Evolutionary conservation across 2,797 vertebrate species (phyloP).

Genomic region (Botia kubotai): DNA sequence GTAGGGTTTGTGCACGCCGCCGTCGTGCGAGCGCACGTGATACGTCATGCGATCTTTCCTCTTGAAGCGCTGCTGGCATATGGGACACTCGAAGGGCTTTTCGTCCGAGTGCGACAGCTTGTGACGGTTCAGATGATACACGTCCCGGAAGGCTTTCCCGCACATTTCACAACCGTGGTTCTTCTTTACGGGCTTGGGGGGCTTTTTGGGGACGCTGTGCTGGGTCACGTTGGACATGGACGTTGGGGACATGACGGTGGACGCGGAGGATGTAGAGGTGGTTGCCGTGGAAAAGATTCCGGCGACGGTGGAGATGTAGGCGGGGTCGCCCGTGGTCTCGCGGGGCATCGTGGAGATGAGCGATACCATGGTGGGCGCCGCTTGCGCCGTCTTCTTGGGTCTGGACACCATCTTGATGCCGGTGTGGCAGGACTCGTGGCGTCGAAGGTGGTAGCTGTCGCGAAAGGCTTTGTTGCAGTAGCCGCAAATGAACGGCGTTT

Average conservation of each 20-base stretch:
- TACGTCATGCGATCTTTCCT: conserved; percentile 99
- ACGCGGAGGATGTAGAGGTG: conserved; percentile 87
- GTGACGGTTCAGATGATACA: conserved; percentile 98
- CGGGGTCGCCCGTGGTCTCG: conserved; percentile 87
- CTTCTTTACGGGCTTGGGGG: conserved; percentile 96
- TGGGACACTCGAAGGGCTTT: conserved; percentile 97
- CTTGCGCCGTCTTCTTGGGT: conserved; percentile 89
- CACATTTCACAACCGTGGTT: conserved; percentile 99
- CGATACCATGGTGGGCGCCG: conserved; percentile 91
- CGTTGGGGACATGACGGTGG: conserved; percentile 76
- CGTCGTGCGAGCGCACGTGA: conserved; percentile 97
- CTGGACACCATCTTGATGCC: conserved; percentile 98
- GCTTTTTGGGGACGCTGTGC: conserved; percentile 86
- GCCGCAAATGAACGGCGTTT: conserved; percentile 97
- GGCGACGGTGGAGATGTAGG: conserved; percentile 93
- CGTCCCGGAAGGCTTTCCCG: conserved; percentile 97
- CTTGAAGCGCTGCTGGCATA: conserved; percentile 99
- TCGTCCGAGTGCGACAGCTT: conserved; percentile 99
- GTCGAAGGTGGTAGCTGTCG: conserved; percentile 98
- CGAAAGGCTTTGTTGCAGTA: conserved; percentile 99
- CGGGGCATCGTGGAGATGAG: conserved; percentile 93
- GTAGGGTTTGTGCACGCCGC: conserved; percentile 97
- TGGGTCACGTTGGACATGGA: conserved; percentile 77
- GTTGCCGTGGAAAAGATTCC: conserved; percentile 95
- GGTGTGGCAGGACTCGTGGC: conserved; percentile 98